Conservation (phyloP, 2,888 invertebrate genomes). For the Cantharis rustica region DNA sequence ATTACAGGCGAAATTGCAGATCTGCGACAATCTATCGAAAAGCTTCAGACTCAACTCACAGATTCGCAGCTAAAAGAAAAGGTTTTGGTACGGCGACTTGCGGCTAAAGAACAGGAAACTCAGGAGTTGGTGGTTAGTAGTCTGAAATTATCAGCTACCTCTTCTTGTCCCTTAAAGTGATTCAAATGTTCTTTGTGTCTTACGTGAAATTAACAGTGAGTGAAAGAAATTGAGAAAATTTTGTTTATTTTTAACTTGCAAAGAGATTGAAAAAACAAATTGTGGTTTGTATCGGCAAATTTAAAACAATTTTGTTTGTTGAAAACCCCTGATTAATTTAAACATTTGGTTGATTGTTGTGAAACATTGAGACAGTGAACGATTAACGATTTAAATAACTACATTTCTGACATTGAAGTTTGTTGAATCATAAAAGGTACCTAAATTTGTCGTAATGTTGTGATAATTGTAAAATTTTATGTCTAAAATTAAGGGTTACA, state of each 20-base stretch:
- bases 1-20: conserved; percentile 72
- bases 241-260: neutral
- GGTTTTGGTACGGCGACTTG: conserved; percentile 87
- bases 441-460: neutral
- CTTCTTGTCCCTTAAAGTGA: conserved; percentile 34
- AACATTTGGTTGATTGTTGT: neutral
- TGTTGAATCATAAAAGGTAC: neutral
- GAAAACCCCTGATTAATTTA: neutral
- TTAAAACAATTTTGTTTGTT: neutral
- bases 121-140: conserved; percentile 91
- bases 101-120: conserved; percentile 95
- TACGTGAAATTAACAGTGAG: conserved; percentile 13
- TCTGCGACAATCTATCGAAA: conserved; percentile 78
- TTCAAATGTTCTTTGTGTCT: conserved; percentile 49
- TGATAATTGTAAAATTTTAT: neutral
- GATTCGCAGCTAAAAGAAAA: conserved; percentile 92
- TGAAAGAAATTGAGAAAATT: conserved; percentile 1
- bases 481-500: neutral
- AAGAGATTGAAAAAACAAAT: neutral
- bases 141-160: conserved; percentile 17
- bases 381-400: neutral
- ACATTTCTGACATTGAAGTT: neutral
- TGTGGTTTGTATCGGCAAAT: neutral
- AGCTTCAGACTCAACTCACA: conserved; percentile 77
- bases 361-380: neutral